phyloP scores from a whole-genome alignment of 92 coral and sea anemone species.

The Parazoanthus swiftii region DNA sequence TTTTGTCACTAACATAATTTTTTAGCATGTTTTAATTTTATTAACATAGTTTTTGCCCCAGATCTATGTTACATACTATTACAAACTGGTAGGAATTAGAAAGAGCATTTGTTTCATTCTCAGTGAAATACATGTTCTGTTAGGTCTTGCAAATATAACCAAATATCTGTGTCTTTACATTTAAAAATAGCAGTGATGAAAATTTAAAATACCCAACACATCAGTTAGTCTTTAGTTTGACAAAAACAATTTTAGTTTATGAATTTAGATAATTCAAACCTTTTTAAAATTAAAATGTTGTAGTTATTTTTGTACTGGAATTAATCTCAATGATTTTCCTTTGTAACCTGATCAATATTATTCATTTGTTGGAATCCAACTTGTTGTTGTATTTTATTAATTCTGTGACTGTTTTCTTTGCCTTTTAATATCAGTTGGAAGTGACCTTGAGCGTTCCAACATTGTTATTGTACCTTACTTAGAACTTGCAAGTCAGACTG shows the following conservation, averaged over 20 bases:
- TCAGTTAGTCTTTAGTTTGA: neutral
- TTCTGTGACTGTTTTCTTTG: neutral
- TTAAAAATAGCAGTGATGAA: neutral
- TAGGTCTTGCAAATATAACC: neutral
- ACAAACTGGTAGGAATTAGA: neutral
- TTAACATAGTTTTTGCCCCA: neutral
- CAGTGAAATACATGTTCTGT: neutral
- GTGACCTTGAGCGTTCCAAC: neutral
- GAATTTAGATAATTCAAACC: neutral
- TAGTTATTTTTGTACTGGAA: neutral
- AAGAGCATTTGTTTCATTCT: neutral
- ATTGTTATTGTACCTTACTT: neutral
- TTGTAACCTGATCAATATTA: neutral
- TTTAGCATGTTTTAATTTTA: conserved; percentile 16
- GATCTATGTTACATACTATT: neutral
- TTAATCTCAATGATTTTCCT: neutral
- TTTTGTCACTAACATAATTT: conserved; percentile 20
- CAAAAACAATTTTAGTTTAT: neutral
- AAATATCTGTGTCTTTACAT: neutral
- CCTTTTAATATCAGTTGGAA: neutral
- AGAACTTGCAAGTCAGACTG: neutral
- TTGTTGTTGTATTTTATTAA: neutral
- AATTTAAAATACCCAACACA: too few relatives aligned
- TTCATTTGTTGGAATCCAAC: neutral
- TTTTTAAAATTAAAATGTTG: neutral